These are phyloP conservation scores for Syngnathus acus DNA, from an alignment of 2,797 vertebrate species.

Conservation along the genomic window DNA sequence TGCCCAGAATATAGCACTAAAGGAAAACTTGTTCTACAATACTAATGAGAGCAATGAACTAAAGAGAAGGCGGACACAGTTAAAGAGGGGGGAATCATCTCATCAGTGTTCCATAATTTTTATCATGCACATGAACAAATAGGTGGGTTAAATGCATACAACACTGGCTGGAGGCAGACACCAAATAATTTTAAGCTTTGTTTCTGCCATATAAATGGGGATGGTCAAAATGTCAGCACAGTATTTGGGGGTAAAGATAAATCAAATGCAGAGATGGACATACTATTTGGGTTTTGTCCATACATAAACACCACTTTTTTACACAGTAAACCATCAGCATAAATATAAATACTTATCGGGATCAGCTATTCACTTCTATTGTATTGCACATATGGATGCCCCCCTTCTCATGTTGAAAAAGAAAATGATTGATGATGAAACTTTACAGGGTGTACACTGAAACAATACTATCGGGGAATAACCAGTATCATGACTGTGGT, in stretches of 20 bases:
- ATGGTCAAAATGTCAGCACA: neutral
- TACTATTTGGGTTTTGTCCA: neutral
- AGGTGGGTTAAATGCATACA: neutral
- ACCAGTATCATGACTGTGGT: neutral
- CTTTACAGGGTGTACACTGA: neutral
- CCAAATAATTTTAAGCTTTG: neutral
- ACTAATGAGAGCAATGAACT: neutral
- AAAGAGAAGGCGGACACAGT: neutral
- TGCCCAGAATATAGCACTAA: slow-evolving; percentile 45
- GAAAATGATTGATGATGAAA: neutral
- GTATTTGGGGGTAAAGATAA: neutral
- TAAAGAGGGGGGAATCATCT: neutral
- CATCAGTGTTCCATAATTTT: neutral
- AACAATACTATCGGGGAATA: neutral
- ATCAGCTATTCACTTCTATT: neutral
- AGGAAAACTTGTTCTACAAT: slow-evolving; percentile 37
- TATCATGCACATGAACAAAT: neutral
- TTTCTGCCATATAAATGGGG: neutral
- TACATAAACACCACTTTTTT: neutral
- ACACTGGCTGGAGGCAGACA: neutral
- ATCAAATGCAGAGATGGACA: neutral
- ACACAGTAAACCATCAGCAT: neutral
- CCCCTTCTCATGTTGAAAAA: neutral
- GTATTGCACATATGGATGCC: neutral
- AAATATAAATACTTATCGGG: neutral